These are phyloP conservation scores for Nymphalis polychloros DNA, from an alignment of 2,888 invertebrate genomes.

Conservation along the genomic window DNA sequence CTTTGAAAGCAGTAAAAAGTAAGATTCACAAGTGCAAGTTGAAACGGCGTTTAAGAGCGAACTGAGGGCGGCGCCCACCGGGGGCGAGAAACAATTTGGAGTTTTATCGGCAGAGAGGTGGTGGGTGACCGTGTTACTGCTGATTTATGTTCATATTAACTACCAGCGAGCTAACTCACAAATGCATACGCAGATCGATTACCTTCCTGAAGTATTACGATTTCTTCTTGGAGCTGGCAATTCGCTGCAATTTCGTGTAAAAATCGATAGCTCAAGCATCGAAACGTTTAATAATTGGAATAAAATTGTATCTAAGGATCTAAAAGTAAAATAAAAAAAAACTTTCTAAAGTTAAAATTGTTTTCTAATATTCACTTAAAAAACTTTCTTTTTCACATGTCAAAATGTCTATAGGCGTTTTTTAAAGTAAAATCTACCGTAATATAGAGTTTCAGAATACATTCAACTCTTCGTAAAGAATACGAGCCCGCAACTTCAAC, in stretches of 20 bases:
- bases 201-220: conserved; percentile 9
- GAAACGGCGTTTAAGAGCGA: conserved; percentile 81
- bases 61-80: conserved; percentile 78
- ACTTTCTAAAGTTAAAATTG: too few species aligned
- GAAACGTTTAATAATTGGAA: too few species aligned
- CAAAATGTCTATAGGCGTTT: background rate
- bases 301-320: too few species aligned
- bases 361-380: too few species aligned
- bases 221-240: too few species aligned
- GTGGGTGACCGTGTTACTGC: conserved; percentile 65
- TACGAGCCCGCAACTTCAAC: conserved; percentile 36
- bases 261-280: too few species aligned
- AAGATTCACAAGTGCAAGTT: conserved; percentile 81
- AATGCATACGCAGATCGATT: conserved; percentile 58
- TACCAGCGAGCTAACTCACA: conserved; percentile 64
- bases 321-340: too few species aligned
- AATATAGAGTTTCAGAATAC: background rate
- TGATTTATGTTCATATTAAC: conserved; percentile 78
- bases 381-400: background rate
- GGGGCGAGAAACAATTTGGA: conserved; percentile 81
- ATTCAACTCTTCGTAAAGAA: background rate
- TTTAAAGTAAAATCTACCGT: background rate
- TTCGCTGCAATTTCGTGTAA: too few species aligned
- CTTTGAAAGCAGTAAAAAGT: conserved; percentile 80
- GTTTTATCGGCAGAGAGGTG: conserved; percentile 73